Evolutionary conservation across 2,113 vertebrate genomes (phyloP), one percentile per base, ranked within the genome.

Genomic region (Oostethus manadensis): DNA sequence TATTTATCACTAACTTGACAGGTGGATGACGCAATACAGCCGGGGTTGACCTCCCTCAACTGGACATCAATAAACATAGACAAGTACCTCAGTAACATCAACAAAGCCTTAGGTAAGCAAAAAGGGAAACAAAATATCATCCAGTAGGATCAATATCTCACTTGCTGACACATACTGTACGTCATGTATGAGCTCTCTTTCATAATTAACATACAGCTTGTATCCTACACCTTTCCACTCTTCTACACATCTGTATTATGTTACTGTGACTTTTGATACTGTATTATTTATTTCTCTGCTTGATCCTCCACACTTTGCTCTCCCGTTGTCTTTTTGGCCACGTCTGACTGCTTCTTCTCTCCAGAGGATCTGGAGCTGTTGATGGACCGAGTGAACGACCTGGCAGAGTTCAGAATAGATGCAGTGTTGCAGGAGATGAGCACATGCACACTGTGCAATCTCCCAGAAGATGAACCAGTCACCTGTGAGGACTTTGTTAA

Each of bases 31-130:
- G 87, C 90, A 14, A 87, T 97, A 16, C 91, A 92, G 33, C 93
- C 93, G 0, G 96, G 96, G 45, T 72, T 98, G 66, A 88, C 82
- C 2, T 85, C 86, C 3, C 81, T 99, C 46, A 96, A 84, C 66
- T 98, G 96, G 96, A 91, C 88, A 2, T 99, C 95, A 5, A 71
- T 95, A 68, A 94, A 93, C 78, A 93, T 94, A 61, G 91, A 93
- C 51, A 88, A 84, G 10, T 99, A 94, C 67, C 79, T 97, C 26
- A 74, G 82, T 66, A 71, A 46, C 0, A 83, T 93, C 53, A 89
- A 89, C 68, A 68, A 81, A 46, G 90, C 90, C 51, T 85, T 98
- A 29, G 88, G 96, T 98, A 82, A 88, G 88, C 75, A 71, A 40
- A 60, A 68, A 43, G 10, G 1, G 18, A 15, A 44, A 44, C 53